Evolutionary conservation across 2,888 invertebrate genomes (phyloP).

Genomic region (Fragum fragum): DNA sequence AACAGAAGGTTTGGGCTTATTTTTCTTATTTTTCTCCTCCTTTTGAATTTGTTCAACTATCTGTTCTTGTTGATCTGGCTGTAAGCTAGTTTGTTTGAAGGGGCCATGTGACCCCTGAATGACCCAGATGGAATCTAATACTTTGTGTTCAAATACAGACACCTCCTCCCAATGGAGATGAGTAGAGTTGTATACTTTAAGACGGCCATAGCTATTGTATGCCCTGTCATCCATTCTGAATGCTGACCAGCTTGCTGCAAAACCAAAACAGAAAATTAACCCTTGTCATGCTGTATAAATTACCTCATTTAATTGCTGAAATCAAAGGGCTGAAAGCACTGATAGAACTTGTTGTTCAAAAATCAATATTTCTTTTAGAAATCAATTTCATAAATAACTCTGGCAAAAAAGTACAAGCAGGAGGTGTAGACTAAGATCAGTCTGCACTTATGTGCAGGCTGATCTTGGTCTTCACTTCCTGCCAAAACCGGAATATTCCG

Average conservation of each 20-base stretch:
- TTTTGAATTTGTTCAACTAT: conserved; percentile 58
- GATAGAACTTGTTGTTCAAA: too few relatives aligned
- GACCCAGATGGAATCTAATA: conserved; percentile 77
- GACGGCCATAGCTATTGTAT: conserved; percentile 73
- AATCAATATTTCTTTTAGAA: too few relatives aligned
- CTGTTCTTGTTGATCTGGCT: conserved; percentile 60
- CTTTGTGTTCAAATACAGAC: conserved; percentile 46
- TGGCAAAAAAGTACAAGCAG: too few relatives aligned
- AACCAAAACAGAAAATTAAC: neutral
- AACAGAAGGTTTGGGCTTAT: conserved; percentile 41
- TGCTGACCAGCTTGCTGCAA: conserved; percentile 75
- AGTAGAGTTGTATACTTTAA: conserved; percentile 73
- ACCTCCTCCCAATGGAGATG: conserved; percentile 77
- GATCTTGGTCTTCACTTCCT: too few relatives aligned
- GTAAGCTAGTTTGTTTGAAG: conserved; percentile 62
- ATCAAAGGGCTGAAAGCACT: too few relatives aligned
- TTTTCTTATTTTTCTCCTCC: conserved; percentile 48
- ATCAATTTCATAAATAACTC: too few relatives aligned
- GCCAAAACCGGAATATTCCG: too few relatives aligned
- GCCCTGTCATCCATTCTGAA: conserved; percentile 67
- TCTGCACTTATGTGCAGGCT: too few relatives aligned
- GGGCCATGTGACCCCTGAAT: conserved; percentile 75
- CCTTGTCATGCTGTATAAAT: too few relatives aligned
- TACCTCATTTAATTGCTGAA: too few relatives aligned
- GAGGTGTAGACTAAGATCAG: too few relatives aligned